These are phyloP conservation scores for Eueides isabella DNA, from an alignment of 1,140 invertebrate species.

Conservation along the genomic window DNA sequence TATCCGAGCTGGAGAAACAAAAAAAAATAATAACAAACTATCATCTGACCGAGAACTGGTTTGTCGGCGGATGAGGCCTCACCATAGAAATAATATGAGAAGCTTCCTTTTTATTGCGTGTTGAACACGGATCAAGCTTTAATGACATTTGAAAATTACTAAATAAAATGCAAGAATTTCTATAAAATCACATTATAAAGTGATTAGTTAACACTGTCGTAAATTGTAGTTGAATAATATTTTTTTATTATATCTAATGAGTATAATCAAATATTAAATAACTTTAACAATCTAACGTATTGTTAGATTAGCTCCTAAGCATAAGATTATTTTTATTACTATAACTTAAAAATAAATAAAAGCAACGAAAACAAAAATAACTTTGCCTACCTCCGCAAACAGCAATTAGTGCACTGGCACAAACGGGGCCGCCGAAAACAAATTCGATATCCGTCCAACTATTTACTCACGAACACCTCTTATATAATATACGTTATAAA, in stretches of 20 bases:
- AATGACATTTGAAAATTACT: slow-evolving; percentile 30
- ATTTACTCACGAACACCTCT: slow-evolving; percentile 24
- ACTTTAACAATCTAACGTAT: background rate
- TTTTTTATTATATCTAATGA: too few species aligned
- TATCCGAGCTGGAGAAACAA: slow-evolving; percentile 20
- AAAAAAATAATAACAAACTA: slow-evolving; percentile 74
- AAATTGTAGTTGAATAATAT: too few species aligned
- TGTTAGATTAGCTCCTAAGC: too few species aligned
- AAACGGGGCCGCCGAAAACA: slow-evolving; percentile 40
- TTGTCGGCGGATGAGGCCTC: slow-evolving; percentile 55
- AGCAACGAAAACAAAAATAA: slow-evolving; percentile 49
- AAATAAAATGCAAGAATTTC: background rate
- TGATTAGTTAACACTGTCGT: background rate
- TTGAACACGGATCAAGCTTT: slow-evolving; percentile 45
- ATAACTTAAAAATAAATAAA: slow-evolving; percentile 16
- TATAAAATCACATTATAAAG: slow-evolving; percentile 9
- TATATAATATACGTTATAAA: slow-evolving; percentile 17
- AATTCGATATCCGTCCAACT: slow-evolving; percentile 16
- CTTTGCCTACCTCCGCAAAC: slow-evolving; percentile 69
- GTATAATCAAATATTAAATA: too few species aligned
- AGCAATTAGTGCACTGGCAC: slow-evolving; percentile 67
- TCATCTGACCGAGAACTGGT: slow-evolving; percentile 69
- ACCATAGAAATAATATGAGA: slow-evolving; percentile 59
- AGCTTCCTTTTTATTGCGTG: slow-evolving; percentile 61
- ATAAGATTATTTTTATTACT: background rate